Percentiles rank a stretch among this genome's conserved stretches.
Conservation (phyloP, 2,888 invertebrate species). For the Agonum fuliginosum region DNA sequence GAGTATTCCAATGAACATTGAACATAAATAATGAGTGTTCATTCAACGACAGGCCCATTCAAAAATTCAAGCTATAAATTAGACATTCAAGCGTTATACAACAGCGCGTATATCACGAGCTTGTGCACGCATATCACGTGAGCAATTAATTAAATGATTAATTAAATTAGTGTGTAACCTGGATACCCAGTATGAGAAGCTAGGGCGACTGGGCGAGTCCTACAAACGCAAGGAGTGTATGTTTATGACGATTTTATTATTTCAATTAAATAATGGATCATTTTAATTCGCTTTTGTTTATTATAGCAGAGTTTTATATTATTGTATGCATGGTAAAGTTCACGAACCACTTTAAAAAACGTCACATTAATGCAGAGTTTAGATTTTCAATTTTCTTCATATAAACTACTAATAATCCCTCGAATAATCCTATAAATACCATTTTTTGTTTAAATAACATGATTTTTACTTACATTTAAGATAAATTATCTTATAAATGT, state of each 20-base stretch:
- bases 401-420: too few species aligned
- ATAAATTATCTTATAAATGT: too few species aligned
- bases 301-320: too few species aligned
- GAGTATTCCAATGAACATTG: neutral
- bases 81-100: neutral
- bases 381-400: too few species aligned
- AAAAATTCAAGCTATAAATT: neutral
- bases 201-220: neutral
- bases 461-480: too few species aligned
- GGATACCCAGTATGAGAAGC: neutral
- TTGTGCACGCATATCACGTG: constrained; percentile 30
- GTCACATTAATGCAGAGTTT: too few species aligned
- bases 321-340: too few species aligned
- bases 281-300: neutral
- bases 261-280: constrained; percentile 16
- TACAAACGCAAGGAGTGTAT: neutral
- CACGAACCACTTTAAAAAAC: too few species aligned
- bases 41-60: neutral
- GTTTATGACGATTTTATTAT: constrained; percentile 13
- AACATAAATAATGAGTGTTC: neutral
- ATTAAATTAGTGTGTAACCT: constrained; percentile 17
- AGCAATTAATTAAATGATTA: constrained; percentile 36
- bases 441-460: too few species aligned
- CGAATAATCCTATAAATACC: too few species aligned
- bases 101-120: constrained; percentile 4